Conservation (phyloP, 2,113 vertebrate species). For the Saccopteryx leptura region DNA sequence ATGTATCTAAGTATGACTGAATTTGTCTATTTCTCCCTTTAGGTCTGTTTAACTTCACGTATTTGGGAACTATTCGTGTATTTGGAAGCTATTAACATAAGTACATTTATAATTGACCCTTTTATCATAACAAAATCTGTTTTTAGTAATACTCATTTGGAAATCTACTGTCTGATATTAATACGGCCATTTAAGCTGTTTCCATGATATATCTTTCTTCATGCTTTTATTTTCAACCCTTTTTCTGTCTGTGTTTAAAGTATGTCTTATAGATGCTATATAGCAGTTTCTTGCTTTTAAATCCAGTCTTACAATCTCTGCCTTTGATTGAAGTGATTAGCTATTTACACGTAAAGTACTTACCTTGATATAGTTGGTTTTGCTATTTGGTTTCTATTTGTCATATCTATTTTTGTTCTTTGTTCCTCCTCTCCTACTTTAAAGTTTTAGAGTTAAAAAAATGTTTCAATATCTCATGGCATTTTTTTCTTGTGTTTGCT, state of each 20-base stretch:
- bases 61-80: neutral
- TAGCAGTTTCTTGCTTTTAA: neutral
- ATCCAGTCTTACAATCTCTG: neutral
- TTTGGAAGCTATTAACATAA: neutral
- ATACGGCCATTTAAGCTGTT: neutral
- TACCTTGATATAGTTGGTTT: neutral
- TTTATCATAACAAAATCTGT: neutral
- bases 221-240: neutral
- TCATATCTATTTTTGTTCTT: constrained; percentile 4
- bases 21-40: neutral
- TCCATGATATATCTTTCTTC: neutral
- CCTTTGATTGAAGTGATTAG: neutral
- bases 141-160: neutral
- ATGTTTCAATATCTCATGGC: neutral
- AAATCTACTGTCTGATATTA: neutral
- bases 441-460: neutral
- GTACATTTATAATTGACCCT: neutral
- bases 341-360: neutral
- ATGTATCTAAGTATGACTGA: neutral
- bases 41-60: neutral
- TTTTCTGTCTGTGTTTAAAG: neutral
- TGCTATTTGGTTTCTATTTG: neutral
- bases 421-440: neutral
- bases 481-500: neutral
- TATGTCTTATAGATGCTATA: neutral